These are phyloP conservation scores for Heteronetta atricapilla DNA, from an alignment of 2,113 vertebrate species.

Conservation along the genomic window DNA sequence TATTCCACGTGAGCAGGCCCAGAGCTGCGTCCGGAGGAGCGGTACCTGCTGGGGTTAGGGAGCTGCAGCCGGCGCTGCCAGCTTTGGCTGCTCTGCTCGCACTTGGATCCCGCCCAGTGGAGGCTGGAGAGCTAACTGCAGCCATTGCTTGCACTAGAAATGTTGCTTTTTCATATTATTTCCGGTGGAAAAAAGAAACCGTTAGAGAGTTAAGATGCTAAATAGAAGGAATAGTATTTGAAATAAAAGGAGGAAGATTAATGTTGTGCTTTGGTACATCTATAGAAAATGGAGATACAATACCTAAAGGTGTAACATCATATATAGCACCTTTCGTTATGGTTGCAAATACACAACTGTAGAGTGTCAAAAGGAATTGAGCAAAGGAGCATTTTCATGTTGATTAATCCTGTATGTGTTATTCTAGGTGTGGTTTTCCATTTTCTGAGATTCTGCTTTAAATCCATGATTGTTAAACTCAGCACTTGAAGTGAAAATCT, in stretches of 20 bases:
- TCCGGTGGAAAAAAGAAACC: background rate
- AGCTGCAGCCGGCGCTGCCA: background rate
- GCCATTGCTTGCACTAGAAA: background rate
- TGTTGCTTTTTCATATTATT: background rate
- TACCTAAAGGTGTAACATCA: background rate
- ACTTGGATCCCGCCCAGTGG: background rate
- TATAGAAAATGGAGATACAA: background rate
- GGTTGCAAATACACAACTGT: background rate
- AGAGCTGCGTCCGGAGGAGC: background rate
- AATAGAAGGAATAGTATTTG: background rate
- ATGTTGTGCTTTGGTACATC: background rate
- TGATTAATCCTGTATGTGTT: background rate
- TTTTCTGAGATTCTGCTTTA: constrained; percentile 7
- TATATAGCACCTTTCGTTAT: background rate
- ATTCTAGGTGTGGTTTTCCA: background rate
- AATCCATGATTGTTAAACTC: background rate
- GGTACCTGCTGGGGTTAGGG: background rate
- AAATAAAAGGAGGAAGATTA: background rate
- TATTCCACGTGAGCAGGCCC: fast-evolving
- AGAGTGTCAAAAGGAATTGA: background rate
- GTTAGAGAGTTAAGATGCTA: background rate
- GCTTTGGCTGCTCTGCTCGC: background rate
- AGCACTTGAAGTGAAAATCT: background rate
- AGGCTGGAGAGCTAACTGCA: too few species aligned
- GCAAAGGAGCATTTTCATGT: background rate